Evolutionary conservation across 2,888 invertebrate genomes (phyloP).

Genomic region (Acrobasis consociella): DNA sequence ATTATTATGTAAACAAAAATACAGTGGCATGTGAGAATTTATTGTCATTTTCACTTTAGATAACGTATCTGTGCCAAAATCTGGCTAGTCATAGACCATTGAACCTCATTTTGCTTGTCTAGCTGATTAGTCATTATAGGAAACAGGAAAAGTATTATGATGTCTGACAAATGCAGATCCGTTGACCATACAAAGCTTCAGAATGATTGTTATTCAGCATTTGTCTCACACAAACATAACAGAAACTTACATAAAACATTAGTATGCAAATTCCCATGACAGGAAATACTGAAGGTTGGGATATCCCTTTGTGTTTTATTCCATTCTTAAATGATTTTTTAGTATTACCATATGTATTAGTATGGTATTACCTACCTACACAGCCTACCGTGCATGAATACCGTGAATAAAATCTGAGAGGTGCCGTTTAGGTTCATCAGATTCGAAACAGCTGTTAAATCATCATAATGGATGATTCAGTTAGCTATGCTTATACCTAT

Average conservation of each 20-base stretch:
- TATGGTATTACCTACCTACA: background rate
- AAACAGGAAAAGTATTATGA: slow-evolving; percentile 15
- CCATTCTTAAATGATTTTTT: background rate
- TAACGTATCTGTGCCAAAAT: background rate
- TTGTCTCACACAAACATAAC: background rate
- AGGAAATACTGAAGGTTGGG: slow-evolving; percentile 13
- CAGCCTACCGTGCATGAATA: background rate
- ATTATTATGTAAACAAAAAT: too few relatives aligned
- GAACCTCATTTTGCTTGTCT: slow-evolving; percentile 1
- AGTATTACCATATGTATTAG: background rate
- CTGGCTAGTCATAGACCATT: slow-evolving; percentile 5
- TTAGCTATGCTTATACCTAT: too few relatives aligned
- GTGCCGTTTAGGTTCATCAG: background rate
- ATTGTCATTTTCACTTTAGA: background rate
- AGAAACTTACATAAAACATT: slow-evolving; percentile 1
- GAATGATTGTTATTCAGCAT: background rate
- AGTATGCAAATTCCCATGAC: slow-evolving; percentile 7
- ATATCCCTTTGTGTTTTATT: slow-evolving; percentile 5
- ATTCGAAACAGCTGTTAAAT: slow-evolving; percentile 5
- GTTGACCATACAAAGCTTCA: slow-evolving; percentile 8
- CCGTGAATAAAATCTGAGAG: background rate
- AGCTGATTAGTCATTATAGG: slow-evolving; percentile 11
- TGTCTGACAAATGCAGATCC: slow-evolving; percentile 4
- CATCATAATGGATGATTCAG: too few relatives aligned
- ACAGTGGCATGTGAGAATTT: too few relatives aligned